Conservation (phyloP, 2,113 vertebrate genomes). For the Embiotoca jacksoni region DNA sequence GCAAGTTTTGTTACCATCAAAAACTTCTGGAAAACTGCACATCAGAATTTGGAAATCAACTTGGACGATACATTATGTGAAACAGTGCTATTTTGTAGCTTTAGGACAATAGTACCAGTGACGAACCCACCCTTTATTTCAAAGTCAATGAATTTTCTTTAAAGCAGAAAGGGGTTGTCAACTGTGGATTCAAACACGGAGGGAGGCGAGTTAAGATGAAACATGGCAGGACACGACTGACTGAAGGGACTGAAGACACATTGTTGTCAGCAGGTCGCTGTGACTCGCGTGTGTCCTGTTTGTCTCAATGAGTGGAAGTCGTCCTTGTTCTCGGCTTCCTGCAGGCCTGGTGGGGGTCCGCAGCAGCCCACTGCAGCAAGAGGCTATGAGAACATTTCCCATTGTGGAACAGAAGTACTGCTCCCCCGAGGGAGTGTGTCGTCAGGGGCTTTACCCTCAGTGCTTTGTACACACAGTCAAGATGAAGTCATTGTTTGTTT, state of each 20-base stretch:
- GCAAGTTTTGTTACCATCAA: neutral
- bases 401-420: conserved; percentile 62
- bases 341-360: conserved; percentile 56
- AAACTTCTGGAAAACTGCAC: conserved; percentile 7
- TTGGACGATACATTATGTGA: neutral
- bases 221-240: neutral
- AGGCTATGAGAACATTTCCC: conserved; percentile 71
- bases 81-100: neutral
- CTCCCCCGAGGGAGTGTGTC: conserved; percentile 54
- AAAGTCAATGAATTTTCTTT: neutral
- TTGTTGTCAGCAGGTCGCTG: conserved; percentile 49
- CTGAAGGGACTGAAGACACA: conserved; percentile 34
- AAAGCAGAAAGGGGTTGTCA: neutral
- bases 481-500: conserved; percentile 71
- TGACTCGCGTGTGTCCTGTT: conserved; percentile 76
- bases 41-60: neutral
- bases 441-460: conserved; percentile 47
- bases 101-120: neutral
- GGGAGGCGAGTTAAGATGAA: conserved; percentile 29
- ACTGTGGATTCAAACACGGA: neutral
- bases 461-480: conserved; percentile 70
- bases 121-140: neutral
- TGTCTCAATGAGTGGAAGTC: conserved; percentile 69
- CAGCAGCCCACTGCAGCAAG: conserved; percentile 36
- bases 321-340: conserved; percentile 78